phyloP scores from a whole-genome alignment of 2,797 vertebrate genomes.

The Mergus octosetaceus region DNA sequence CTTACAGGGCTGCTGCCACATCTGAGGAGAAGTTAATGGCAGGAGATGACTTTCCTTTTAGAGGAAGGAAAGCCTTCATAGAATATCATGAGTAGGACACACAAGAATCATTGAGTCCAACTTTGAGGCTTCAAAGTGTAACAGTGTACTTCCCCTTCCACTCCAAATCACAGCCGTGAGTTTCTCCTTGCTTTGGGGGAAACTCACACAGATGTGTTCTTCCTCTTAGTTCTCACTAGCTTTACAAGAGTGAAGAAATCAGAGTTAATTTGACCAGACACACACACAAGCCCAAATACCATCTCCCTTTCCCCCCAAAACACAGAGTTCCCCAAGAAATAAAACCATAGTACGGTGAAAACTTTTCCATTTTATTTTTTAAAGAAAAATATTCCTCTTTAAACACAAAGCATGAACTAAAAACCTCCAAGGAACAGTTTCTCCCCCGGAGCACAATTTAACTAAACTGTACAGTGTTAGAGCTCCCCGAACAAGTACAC shows the following conservation, averaged over 20 bases:
- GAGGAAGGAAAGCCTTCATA: not conserved
- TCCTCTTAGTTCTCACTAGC: not conserved
- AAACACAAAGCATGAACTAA: conserved; percentile 67
- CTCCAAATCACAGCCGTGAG: not conserved
- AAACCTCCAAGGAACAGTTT: conserved; percentile 49
- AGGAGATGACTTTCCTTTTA: not conserved
- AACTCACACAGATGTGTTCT: not conserved
- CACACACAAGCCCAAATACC: not conserved
- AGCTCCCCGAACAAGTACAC: conserved; percentile 28
- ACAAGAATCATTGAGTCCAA: too few species aligned
- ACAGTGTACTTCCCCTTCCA: not conserved
- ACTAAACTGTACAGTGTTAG: conserved; percentile 57
- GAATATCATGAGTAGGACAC: too few species aligned
- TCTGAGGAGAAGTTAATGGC: not conserved
- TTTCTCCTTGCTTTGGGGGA: not conserved
- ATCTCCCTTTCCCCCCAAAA: accelerated
- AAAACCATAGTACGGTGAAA: not conserved
- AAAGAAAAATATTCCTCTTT: conserved; percentile 75
- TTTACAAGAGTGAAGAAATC: not conserved
- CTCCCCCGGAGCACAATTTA: conserved; percentile 3
- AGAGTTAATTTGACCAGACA: not conserved
- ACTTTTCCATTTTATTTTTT: conserved; percentile 48
- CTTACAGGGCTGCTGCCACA: not conserved
- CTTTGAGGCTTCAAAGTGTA: not conserved
- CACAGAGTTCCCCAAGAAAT: not conserved